Conservation (phyloP, 2,888 invertebrate species). For the Eremobia ochroleuca region DNA sequence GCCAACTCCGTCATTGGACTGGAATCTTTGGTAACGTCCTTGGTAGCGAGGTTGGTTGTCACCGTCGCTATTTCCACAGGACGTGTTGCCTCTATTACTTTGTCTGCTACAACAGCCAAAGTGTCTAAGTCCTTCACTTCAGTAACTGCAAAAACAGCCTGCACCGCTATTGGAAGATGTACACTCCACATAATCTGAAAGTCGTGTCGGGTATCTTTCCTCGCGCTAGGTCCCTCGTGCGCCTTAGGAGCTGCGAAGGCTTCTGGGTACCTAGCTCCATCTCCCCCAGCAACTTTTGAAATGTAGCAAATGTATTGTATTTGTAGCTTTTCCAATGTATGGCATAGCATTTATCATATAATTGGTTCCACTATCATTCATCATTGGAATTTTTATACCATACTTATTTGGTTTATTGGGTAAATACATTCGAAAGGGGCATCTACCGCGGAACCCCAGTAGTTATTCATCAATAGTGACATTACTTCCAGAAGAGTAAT, state of each 20-base stretch:
- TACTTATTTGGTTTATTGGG: no score
- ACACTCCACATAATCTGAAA: background rate
- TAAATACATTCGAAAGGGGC: no score
- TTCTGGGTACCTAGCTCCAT: slow-evolving; percentile 7
- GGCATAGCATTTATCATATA: no score
- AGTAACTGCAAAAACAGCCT: background rate
- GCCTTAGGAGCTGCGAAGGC: background rate
- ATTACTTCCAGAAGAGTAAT: no score
- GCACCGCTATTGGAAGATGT: background rate
- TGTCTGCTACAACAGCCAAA: background rate
- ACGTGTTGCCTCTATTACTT: background rate
- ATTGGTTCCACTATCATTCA: no score
- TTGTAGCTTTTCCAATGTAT: no score
- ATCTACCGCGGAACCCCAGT: no score
- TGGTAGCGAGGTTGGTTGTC: background rate
- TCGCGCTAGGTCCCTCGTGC: background rate
- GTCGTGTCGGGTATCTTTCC: background rate
- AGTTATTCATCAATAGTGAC: no score
- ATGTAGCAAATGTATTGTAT: no score
- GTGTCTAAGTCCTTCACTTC: background rate
- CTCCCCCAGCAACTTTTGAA: background rate
- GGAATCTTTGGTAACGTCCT: background rate
- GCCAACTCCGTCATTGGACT: background rate
- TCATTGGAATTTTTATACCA: no score
- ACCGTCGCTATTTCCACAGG: background rate